Conservation (phyloP, 2,113 vertebrate species). For the Leiothrix lutea region DNA sequence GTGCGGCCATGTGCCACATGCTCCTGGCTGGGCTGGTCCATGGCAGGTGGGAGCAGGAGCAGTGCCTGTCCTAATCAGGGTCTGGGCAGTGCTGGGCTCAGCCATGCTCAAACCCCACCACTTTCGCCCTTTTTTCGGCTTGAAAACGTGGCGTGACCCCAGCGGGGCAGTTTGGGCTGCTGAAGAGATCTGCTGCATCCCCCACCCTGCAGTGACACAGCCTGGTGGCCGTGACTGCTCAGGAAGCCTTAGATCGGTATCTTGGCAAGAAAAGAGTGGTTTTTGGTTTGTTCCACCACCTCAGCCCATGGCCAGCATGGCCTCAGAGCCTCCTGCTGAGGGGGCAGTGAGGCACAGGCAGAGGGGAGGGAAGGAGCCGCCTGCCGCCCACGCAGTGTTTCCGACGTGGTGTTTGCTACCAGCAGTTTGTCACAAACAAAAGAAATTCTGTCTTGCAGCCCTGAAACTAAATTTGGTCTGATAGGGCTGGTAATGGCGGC, state of each 20-base stretch:
- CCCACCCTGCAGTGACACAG: accelerated
- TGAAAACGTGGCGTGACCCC: accelerated
- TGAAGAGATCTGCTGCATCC: neutral
- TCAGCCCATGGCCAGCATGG: neutral
- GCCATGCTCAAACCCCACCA: neutral
- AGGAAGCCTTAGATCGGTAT: neutral
- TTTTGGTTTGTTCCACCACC: neutral
- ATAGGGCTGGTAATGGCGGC: accelerated
- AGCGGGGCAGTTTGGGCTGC: accelerated
- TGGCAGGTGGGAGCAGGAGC: neutral
- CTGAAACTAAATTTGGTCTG: neutral
- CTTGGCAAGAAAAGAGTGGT: neutral
- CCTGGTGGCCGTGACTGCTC: accelerated
- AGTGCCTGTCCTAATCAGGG: accelerated
- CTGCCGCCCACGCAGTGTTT: constrained; percentile 41
- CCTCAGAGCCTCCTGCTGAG: neutral
- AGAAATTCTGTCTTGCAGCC: neutral
- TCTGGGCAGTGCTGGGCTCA: accelerated
- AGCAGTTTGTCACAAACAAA: neutral
- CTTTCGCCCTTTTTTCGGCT: neutral
- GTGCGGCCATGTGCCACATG: accelerated
- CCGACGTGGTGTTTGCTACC: neutral
- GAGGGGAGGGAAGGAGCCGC: neutral
- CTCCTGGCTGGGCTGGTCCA: neutral
- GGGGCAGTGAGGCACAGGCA: neutral